These are phyloP conservation scores for Vultur gryphus DNA, from an alignment of 2,797 vertebrate species.

Conservation along the genomic window DNA sequence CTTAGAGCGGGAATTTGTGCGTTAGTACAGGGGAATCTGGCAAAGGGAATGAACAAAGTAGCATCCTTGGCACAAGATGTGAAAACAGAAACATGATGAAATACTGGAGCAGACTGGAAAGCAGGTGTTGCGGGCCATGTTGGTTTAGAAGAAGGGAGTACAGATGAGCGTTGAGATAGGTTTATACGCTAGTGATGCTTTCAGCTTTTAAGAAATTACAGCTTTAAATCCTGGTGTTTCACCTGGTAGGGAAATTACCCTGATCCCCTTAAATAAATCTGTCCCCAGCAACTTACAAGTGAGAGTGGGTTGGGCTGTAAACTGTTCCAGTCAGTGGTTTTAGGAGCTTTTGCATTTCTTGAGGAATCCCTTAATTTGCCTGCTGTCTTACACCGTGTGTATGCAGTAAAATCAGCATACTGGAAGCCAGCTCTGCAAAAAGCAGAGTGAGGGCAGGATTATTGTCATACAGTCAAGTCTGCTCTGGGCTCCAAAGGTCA, in stretches of 20 bases:
- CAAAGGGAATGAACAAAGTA: rapidly evolving
- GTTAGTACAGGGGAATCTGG: not conserved
- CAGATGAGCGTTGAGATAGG: not conserved
- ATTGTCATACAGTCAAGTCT: not conserved
- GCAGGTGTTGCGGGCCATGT: not conserved
- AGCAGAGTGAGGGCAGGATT: rapidly evolving
- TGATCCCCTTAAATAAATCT: not conserved
- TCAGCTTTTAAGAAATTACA: not conserved
- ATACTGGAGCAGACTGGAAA: not conserved
- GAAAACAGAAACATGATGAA: rapidly evolving
- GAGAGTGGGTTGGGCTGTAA: not conserved
- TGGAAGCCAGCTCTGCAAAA: not conserved
- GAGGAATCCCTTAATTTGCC: not conserved
- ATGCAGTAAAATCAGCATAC: not conserved
- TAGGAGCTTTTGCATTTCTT: not conserved
- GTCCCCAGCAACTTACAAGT: not conserved
- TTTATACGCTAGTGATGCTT: not conserved
- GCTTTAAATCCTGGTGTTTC: not conserved
- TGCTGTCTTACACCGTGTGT: not conserved
- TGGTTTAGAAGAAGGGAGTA: not conserved
- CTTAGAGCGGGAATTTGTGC: too few species aligned
- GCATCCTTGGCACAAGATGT: rapidly evolving
- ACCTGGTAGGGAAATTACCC: not conserved
- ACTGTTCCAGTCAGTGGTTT: not conserved
- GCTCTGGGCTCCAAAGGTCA: not conserved